Percentiles rank a stretch among this genome's conserved stretches.
Evolutionary conservation across 2,113 vertebrate species (phyloP).

Genomic region (Castor canadensis): DNA sequence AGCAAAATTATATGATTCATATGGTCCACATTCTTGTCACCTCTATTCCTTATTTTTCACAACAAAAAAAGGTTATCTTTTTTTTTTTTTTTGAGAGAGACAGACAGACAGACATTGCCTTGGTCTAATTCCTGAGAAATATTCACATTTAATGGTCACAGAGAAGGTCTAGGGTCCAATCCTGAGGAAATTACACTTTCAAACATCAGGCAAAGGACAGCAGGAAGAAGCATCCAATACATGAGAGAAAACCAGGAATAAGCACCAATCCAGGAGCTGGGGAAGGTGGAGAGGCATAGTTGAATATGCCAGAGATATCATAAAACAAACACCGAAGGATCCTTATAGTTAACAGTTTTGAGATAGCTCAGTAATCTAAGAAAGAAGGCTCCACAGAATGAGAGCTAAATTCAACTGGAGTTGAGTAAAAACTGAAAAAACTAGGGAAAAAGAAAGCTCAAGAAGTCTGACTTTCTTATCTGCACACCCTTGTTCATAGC

Average conservation of each 20-base stretch:
- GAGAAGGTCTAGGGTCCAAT: background rate
- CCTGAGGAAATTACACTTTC: background rate
- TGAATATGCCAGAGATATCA: background rate
- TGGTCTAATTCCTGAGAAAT: background rate
- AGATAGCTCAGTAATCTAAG: background rate
- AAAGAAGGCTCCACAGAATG: background rate
- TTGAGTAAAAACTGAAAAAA: background rate
- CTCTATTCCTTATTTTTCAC: background rate
- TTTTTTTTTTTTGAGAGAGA: no score
- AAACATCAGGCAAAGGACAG: background rate
- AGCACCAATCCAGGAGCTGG: background rate
- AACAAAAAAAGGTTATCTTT: background rate
- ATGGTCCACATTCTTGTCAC: background rate
- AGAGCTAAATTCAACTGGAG: background rate
- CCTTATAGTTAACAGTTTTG: background rate
- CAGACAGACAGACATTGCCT: no score
- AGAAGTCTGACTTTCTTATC: background rate
- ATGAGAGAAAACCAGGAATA: background rate
- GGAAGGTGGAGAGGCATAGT: background rate
- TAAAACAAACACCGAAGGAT: background rate
- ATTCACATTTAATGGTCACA: background rate
- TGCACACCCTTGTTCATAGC: background rate
- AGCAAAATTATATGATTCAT: background rate
- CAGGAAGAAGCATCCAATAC: background rate
- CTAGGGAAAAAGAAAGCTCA: background rate